phyloP scores from a whole-genome alignment of 2,113 vertebrate species.

The Laticauda laticaudata region DNA sequence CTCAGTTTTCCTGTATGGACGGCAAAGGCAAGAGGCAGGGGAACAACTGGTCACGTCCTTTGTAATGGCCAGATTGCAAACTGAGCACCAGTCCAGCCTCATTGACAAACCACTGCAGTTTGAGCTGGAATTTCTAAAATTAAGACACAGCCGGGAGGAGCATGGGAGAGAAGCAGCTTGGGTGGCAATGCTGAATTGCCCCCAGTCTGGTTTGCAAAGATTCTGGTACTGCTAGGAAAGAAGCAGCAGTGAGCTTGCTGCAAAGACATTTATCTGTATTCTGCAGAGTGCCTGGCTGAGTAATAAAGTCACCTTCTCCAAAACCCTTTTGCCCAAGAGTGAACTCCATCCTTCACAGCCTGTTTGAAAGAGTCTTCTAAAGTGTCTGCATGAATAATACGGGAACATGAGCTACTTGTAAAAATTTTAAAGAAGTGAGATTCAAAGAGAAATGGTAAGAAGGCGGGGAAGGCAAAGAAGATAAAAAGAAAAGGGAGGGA shows the following conservation, averaged over 20 bases:
- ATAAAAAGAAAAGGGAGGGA: constrained; percentile 7
- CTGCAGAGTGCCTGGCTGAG: constrained; percentile 38
- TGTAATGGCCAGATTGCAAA: background rate
- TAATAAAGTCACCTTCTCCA: constrained; percentile 62
- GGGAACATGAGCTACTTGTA: constrained; percentile 8
- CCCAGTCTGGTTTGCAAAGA: constrained; percentile 37
- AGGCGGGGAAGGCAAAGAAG: constrained; percentile 24
- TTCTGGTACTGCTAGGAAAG: constrained; percentile 23
- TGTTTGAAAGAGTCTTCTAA: constrained; percentile 53
- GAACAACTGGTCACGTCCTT: background rate
- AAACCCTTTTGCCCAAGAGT: constrained; percentile 62
- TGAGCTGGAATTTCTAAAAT: background rate
- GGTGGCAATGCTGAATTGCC: background rate
- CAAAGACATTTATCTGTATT: constrained; percentile 58
- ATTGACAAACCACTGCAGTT: background rate
- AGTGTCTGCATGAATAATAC: constrained; percentile 56
- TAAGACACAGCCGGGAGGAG: background rate
- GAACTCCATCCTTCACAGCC: constrained; percentile 47
- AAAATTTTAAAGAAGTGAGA: constrained; percentile 34
- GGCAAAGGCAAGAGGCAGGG: background rate
- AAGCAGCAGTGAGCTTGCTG: constrained; percentile 14
- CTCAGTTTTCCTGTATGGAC: background rate
- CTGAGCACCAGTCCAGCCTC: background rate
- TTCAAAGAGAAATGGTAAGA: constrained; percentile 37
- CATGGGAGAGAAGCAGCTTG: background rate